Base-by-base conservation (phyloP, 2,113 vertebrate genomes). In the Hirundichthys speculiger region DNA sequence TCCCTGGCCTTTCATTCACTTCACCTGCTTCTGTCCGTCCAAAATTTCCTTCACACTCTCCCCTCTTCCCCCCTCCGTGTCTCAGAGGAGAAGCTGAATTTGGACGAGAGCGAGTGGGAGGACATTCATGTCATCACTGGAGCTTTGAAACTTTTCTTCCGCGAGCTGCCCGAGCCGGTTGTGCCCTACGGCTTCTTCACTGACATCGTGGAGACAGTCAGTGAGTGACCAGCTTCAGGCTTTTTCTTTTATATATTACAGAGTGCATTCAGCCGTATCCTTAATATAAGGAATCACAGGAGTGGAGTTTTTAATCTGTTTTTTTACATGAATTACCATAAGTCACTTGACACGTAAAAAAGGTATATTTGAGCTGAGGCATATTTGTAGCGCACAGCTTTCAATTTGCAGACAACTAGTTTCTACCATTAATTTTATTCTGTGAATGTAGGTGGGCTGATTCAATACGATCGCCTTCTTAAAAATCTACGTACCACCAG, bases 141-240 rank as follows among this genome's bases (percentile, higher is more conserved):
- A 42, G 96, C 96, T 42, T 86, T 98, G 69, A 98, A 98, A 83
- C 94, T 98, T 58, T 97, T 98, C 80, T 93, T 98, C 46, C 92
- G 96, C 1, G 96, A 98, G 90, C 93, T 98, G 42, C 96, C 96
- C 0, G 94, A 98, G 80, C 96, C 96, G 1, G 84, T 98, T 19
- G 85, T 98, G 24, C 94, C 96, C 14, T 93, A 40, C 41, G 81
- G 70, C 64, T 83, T 92, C 80, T 94, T 94, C 19, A 86, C 93
- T 3, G 89, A 94, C 80, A 91, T 94, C 22, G 67, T 94, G 38
- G 90, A 92, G 49, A 88, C 92, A 14, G 71, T 92, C 88, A 94
- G 94, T 95, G 90, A 94, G 94, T 94, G 81, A 64, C 22, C 47
- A 1, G 12, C 13, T 24, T 64, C 53, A 45, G 42, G 9, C 49